Evolutionary conservation across 1,140 invertebrate genomes (phyloP), one percentile per base, ranked within the genome.

Genomic region (Caenorhabditis latens): DNA sequence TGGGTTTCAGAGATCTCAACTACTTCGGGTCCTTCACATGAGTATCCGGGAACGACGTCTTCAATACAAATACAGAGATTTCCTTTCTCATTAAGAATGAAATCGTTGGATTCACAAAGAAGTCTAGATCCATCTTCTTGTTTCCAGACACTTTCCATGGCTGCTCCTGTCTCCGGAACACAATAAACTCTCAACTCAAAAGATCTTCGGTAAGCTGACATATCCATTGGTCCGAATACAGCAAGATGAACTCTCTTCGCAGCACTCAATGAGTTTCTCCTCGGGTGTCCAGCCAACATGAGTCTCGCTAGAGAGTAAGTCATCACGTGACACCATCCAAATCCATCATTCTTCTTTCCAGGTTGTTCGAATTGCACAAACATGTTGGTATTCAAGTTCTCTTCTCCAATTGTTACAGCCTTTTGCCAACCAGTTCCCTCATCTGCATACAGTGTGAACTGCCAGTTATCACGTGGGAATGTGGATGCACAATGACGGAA

Each of bases 381-480:
- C 40, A 91, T 88, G 19, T 87, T 85, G 14, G 88, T 90, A 84
- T 92, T 92, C 46, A 91, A 79, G 57, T 85, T 90, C 82, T 91
- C 90, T 63, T 91, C 88, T 21, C 90, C 90, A 6, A 90, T 67
- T 40, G 71, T 85, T 21, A 87, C 85, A 50, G 82, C 90, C 24
- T 84, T 63, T 71, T 90, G 87, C 90, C 90, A 90, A 24, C 90
- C 90, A 42, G 21, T 43, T 42, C 87, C 89, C 53, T 82, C 71
- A 67, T 90, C 89, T 4, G 86, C 86, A 67, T 91, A 91, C 9
- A 91, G 58, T 9, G 87, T 61, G 61, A 91, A 91, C 14, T 90
- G 84, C 91, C 91, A 91, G 65, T 91, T 91, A 65, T 91, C 91
- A 67, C 91, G 91, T 42, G 91, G 91, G 65, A 91, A 91, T 16